Base-by-base conservation (phyloP, 2,113 vertebrate genomes). In the Chloropsis cyanopogon region DNA sequence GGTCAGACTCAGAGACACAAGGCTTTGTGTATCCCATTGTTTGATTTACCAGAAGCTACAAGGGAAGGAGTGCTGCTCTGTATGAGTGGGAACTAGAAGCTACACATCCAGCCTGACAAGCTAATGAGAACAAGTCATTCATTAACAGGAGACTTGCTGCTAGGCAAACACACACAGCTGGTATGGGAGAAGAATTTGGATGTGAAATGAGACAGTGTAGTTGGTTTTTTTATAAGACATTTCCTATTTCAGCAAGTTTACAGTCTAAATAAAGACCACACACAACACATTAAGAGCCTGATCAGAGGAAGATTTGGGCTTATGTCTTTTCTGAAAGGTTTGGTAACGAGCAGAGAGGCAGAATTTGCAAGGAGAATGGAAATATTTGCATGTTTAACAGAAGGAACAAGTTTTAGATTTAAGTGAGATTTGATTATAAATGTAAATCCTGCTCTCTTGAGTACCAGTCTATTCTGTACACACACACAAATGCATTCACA, bases 101-200 rank as follows among this genome's bases (percentile, higher is more conserved):
- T 86, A 86, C 82, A 49, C 57, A 85, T 50, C 92, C 90, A 95
- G 94, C 75, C 90, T 83, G 90, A 91, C 87, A 92, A 92, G 79
- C 68, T 90, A 93, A 93, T 90, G 72, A 94, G 95, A 96, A 80
- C 85, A 86, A 96, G 92, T 95, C 90, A 95, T 90, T 96, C 93
- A 96, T 97, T 96, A 97, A 95, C 94, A 94, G 90, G 73, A 94
- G 93, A 90, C 92, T 96, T 93, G 94, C 93, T 97, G 92, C 94
- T 96, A 93, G 79, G 93, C 92, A 95, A 97, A 95, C 90, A 95
- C 85, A 92, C 92, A 81, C 90, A 97, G 90, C 95, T 96, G 95
- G 82, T 86, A 88, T 24, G 44, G 92, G 76, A 94, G 82, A 96
- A 97, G 90, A 95, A 95, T 93, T 86, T 95, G 93, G 93, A 96